Evolutionary conservation across 2,113 vertebrate species (phyloP).

Genomic region (Hyaena hyaena): DNA sequence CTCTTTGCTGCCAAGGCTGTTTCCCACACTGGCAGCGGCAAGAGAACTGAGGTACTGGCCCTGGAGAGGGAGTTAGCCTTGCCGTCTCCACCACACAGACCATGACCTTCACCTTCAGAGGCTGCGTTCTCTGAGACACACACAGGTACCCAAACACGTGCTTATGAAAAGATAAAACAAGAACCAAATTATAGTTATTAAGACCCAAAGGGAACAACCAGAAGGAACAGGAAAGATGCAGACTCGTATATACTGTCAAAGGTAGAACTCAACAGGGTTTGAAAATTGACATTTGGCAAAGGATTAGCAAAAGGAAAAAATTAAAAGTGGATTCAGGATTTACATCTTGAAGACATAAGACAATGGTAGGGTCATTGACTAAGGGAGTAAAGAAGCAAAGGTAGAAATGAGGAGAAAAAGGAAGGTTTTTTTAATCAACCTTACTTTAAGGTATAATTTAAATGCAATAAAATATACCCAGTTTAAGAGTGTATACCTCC

Average conservation of each 20-base stretch:
- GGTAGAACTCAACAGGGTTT: neutral
- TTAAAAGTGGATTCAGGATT: neutral
- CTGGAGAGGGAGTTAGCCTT: no score
- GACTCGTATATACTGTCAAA: neutral
- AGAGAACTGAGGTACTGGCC: neutral
- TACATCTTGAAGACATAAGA: neutral
- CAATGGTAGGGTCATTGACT: neutral
- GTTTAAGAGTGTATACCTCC: neutral
- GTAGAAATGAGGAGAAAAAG: neutral
- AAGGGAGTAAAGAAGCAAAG: neutral
- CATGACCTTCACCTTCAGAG: neutral
- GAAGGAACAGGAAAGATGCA: neutral
- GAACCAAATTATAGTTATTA: neutral
- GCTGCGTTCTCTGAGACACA: neutral
- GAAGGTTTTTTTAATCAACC: neutral
- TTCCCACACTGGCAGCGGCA: neutral
- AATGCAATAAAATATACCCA: neutral
- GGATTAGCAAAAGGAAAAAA: neutral
- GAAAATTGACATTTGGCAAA: neutral
- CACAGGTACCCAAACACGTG: neutral
- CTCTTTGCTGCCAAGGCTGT: neutral
- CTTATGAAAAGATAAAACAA: neutral
- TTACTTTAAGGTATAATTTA: neutral
- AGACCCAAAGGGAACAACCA: neutral
- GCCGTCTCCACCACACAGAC: neutral